Evolutionary conservation across 1,140 invertebrate genomes (phyloP).

Genomic region (Lasioglossum baleicum): DNA sequence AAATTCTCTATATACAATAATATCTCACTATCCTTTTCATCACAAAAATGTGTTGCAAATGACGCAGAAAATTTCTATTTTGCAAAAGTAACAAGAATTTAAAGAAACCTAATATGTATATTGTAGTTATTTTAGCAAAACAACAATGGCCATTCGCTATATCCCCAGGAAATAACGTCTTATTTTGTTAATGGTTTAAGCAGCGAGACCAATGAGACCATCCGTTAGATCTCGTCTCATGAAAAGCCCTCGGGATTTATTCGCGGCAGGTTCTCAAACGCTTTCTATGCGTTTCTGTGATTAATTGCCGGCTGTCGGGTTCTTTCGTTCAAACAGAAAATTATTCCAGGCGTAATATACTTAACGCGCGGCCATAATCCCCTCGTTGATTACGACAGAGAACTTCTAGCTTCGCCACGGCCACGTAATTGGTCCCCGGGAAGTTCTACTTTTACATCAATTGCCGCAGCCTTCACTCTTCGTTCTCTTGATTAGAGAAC

Average conservation of each 20-base stretch:
- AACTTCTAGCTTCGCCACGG: constrained; percentile 13
- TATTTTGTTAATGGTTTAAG: background rate
- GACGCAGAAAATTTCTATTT: too few species aligned
- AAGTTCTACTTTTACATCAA: constrained; percentile 48
- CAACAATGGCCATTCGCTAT: too few species aligned
- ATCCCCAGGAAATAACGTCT: background rate
- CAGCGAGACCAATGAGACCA: background rate
- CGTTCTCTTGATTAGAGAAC: constrained; percentile 47
- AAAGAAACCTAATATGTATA: too few species aligned
- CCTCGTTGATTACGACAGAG: constrained; percentile 32
- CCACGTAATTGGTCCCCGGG: constrained; percentile 32
- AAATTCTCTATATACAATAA: too few species aligned
- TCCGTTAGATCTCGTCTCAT: background rate
- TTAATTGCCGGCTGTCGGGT: constrained; percentile 3
- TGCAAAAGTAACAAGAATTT: too few species aligned
- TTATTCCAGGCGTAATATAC: constrained; percentile 30
- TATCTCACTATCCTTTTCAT: too few species aligned
- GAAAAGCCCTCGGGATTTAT: background rate
- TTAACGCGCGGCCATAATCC: constrained; percentile 35
- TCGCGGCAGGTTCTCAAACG: background rate
- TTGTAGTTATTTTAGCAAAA: too few species aligned
- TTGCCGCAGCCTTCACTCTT: constrained; percentile 43
- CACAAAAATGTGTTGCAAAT: too few species aligned
- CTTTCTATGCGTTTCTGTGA: background rate
- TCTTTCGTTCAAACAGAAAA: constrained; percentile 5